Evolutionary conservation across 2,113 vertebrate genomes (phyloP), one percentile per base, ranked within the genome.

Genomic region (Dinomys branickii): DNA sequence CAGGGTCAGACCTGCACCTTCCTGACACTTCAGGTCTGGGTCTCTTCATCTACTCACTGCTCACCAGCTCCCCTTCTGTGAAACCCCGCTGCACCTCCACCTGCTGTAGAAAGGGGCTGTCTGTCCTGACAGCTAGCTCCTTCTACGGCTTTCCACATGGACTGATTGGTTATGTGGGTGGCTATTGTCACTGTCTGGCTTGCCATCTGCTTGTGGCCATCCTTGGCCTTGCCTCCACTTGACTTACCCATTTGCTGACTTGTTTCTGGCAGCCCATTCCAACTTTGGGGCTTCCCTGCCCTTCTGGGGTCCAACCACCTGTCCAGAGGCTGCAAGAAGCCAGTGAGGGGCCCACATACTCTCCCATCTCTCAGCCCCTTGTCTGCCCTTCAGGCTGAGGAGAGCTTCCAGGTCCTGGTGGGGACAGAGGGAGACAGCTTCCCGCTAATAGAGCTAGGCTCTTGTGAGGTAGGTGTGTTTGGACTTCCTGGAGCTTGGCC

Each of bases 381-480:
- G 33, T 58, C n/a, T 59, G 24, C 4, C 63, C 13, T 28, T 6
- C 80, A 97, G 94, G 93, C 14, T 3, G 61, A 96, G 24, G 95
- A 97, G 5, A 80, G 56, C 1, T 0, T 90, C 19, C 69, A 2
- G 71, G 65, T 88, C 59, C 67, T 75, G n/a, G 22, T 13, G 56
- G 85, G 65, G 22, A 8, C 50, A 0, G 69, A 88, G 30, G 84
- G n/a, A 1, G 96, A 97, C 22, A 94, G 87, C 81, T 22, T 96
- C 35, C 96, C 87, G 0, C 88, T 97, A 78, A 38, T 94, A 90
- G 94, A 97, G 20, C 3, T 80, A 0, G 8, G 5, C 0, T 0
- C 54, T 8, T 5, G 7, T 0, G 81, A 94, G 89, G 97, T 97
- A 81, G 47, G 95, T 54, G 50, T 1, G 0, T 8, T 2, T 1